These are phyloP conservation scores for Pomacea canaliculata DNA, from an alignment of 2,888 invertebrate species.

Conservation along the genomic window DNA sequence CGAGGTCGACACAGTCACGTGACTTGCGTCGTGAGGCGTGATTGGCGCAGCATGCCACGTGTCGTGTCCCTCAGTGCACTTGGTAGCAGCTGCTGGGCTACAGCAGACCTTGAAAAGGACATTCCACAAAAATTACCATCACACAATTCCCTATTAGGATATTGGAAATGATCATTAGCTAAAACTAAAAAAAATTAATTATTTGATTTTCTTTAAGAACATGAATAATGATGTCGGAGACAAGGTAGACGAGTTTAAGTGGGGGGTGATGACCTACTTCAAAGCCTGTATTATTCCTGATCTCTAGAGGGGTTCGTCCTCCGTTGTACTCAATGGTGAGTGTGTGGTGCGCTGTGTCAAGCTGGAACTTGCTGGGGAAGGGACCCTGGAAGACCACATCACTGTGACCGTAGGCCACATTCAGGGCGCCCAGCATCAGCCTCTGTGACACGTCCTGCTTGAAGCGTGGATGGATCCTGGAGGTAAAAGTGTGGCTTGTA, in stretches of 20 bases:
- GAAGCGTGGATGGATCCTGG: slow-evolving; percentile 56
- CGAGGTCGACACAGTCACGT: neutral
- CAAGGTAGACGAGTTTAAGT: no score
- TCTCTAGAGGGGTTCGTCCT: slow-evolving; percentile 33
- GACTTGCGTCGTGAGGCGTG: neutral
- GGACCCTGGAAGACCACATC: slow-evolving; percentile 54
- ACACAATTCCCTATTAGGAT: neutral
- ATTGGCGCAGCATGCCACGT: neutral
- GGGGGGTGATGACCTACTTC: slow-evolving; percentile 20
- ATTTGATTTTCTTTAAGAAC: neutral
- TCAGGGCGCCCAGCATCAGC: slow-evolving; percentile 49
- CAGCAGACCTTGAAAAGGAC: neutral
- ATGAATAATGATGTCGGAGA: neutral
- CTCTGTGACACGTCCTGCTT: slow-evolving; percentile 56
- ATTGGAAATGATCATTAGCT: neutral
- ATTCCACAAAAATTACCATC: neutral
- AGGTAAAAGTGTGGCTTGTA: no score
- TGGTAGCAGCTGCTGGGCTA: neutral
- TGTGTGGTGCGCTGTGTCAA: neutral
- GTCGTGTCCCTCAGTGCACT: neutral
- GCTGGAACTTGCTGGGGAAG: slow-evolving; percentile 36
- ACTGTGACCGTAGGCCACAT: slow-evolving; percentile 54
- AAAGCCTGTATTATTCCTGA: slow-evolving; percentile 33
- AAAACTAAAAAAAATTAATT: neutral
- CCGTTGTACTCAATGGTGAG: slow-evolving; percentile 11